Evolutionary conservation across 2,797 vertebrate species (phyloP).

Genomic region (Paramormyrops hopkinsi): DNA sequence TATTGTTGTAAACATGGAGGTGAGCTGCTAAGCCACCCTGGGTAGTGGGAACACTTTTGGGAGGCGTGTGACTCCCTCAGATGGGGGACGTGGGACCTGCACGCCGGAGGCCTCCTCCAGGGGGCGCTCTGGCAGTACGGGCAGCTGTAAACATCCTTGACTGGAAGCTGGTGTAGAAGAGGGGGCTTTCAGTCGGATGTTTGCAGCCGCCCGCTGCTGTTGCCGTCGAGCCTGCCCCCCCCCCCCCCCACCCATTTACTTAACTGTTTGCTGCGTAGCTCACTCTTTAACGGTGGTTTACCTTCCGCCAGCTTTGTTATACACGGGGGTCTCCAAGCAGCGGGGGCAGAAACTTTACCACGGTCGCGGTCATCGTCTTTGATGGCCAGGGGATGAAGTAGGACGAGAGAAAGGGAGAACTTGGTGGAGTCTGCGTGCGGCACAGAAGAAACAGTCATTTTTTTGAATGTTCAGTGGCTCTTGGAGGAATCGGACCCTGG

Average conservation of each 20-base stretch:
- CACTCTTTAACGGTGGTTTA: neutral
- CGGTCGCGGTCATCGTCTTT: neutral
- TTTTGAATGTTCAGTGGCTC: neutral
- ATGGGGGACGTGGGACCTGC: neutral
- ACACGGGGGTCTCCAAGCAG: neutral
- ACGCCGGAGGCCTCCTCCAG: neutral
- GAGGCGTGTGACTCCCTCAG: neutral
- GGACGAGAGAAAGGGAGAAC: neutral
- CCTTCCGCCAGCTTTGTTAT: neutral
- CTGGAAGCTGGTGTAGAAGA: conserved; percentile 90
- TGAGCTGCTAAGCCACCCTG: neutral
- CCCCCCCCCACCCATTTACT: too few species aligned
- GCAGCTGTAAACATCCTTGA: conserved; percentile 99
- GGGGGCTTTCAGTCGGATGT: conserved; percentile 99
- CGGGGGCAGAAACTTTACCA: neutral
- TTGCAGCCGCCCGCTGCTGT: conserved; percentile 97
- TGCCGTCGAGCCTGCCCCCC: conserved; percentile 52
- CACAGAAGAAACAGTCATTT: neutral
- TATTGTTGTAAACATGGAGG: conserved; percentile 39
- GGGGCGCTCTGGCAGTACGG: conserved; percentile 72
- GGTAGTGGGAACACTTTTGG: neutral
- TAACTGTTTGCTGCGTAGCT: neutral
- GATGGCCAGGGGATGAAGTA: neutral
- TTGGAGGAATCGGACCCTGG: neutral
- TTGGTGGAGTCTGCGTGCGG: neutral